Conservation (phyloP, 2,113 vertebrate species). For the Phalacrocorax carbo region DNA sequence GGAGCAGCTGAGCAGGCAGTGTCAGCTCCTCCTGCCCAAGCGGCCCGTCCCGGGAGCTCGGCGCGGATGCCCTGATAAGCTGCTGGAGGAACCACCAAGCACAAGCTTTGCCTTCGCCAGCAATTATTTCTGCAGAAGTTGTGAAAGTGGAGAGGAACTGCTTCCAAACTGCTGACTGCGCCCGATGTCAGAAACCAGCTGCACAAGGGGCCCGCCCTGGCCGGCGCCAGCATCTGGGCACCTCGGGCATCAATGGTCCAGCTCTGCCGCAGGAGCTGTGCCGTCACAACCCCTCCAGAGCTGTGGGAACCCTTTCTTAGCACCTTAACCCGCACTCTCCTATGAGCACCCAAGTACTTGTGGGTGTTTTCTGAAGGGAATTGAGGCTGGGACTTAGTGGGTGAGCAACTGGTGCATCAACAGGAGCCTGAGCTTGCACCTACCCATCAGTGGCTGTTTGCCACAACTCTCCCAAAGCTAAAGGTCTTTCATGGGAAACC, state of each 20-base stretch:
- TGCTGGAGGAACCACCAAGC: background rate
- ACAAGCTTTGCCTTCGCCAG: background rate
- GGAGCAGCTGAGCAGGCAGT: background rate
- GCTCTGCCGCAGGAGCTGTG: background rate
- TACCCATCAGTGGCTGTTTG: background rate
- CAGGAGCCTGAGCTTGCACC: background rate
- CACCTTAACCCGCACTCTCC: background rate
- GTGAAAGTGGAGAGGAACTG: background rate
- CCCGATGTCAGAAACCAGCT: background rate
- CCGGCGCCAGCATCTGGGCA: rapidly evolving
- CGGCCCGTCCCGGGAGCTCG: background rate
- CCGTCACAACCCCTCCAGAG: background rate
- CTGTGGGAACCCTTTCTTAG: background rate
- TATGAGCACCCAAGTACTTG: background rate
- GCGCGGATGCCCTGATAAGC: background rate
- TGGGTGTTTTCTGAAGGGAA: background rate
- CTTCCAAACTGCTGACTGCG: background rate
- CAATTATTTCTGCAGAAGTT: background rate
- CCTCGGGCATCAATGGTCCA: background rate
- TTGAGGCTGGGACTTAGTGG: background rate
- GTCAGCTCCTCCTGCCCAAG: background rate
- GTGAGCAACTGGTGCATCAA: background rate
- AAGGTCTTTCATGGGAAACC: background rate
- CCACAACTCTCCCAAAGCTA: background rate
- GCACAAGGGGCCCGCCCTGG: background rate